These are phyloP conservation scores for Phania funesta DNA, from an alignment of 2,888 invertebrate species.

Conservation along the genomic window DNA sequence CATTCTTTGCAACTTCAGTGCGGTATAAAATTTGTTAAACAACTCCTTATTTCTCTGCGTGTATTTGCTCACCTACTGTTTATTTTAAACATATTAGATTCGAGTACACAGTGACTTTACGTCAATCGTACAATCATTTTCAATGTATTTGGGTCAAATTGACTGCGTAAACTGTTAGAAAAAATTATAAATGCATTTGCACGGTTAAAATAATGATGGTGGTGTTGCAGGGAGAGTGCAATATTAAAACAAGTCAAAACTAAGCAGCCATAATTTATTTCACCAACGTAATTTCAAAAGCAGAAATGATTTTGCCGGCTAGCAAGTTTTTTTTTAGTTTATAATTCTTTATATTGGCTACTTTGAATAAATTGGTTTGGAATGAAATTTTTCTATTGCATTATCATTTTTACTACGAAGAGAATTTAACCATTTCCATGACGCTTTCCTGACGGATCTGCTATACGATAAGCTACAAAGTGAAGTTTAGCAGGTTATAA, in stretches of 20 bases:
- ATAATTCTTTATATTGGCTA: no score
- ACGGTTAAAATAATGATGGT: neutral
- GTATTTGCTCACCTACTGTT: constrained; percentile 15
- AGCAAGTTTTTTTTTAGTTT: no score
- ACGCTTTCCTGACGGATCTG: no score
- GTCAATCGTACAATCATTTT: constrained; percentile 43
- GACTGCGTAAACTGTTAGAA: constrained; percentile 40
- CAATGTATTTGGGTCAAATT: constrained; percentile 49
- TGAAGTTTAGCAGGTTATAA: no score
- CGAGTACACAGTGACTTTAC: constrained; percentile 22
- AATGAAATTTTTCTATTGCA: no score
- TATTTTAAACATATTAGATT: neutral
- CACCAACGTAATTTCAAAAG: neutral
- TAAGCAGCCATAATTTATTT: neutral
- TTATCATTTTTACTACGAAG: no score
- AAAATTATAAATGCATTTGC: constrained; percentile 23
- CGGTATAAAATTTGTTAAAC: neutral
- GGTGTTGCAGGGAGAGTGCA: neutral
- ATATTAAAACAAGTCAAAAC: neutral
- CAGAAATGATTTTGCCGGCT: neutral
- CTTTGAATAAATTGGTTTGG: no score
- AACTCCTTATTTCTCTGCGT: constrained; percentile 1
- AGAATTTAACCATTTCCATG: no score
- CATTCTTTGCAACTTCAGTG: no score
- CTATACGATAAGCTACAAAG: no score